Base-by-base conservation (phyloP, 2,888 invertebrate species). In the Cephus sareptanus region DNA sequence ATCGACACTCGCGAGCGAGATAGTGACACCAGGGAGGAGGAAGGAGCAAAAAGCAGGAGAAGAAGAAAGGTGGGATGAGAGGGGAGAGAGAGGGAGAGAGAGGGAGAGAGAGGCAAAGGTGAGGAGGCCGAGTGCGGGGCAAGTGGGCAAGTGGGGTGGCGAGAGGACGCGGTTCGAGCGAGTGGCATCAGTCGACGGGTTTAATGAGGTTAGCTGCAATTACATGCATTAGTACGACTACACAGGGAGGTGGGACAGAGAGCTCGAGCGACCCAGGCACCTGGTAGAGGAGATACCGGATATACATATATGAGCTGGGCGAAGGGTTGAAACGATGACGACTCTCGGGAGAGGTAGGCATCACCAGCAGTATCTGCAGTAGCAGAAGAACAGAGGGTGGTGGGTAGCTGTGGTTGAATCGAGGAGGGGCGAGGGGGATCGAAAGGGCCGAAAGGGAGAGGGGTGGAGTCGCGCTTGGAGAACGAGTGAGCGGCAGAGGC, bases 141-240 rank as follows among this genome's bases (percentile, higher is more conserved):
- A 75, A 69, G 40, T 75, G 75, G 73, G 76, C n/a, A 75, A 73
- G 40, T 75, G 75, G 73, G 76, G 30, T 34, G 56, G 56, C 69
- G 75, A 81, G 81, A 81, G 81, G 83, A 84, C 83, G 87, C 83
- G 88, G 89, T 87, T 89, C 87, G 87, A 88, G 87, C 85, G 88
- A 88, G 88, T 88, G 85, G 85, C 87, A 89, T 90, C 89, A 88
- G 89, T 87, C 89, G 89, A 83, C 85, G 86, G 85, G 86, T 89
- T 89, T 91, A 91, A 91, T 90, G 87, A 89, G 86, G 89, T 91
- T 91, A 90, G 88, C 87, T 89, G 88, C 89, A 91, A 91, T 91
- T 91, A 90, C 88, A 89, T 90, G 89, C 89, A 89, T 90, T 90
- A 89, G 88, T 87, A 87, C 87, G 86, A 86, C 15, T 40, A 40